These are phyloP conservation scores for Phenganax stokvisi DNA, from an alignment of 92 coral and sea anemone species.

Conservation along the genomic window DNA sequence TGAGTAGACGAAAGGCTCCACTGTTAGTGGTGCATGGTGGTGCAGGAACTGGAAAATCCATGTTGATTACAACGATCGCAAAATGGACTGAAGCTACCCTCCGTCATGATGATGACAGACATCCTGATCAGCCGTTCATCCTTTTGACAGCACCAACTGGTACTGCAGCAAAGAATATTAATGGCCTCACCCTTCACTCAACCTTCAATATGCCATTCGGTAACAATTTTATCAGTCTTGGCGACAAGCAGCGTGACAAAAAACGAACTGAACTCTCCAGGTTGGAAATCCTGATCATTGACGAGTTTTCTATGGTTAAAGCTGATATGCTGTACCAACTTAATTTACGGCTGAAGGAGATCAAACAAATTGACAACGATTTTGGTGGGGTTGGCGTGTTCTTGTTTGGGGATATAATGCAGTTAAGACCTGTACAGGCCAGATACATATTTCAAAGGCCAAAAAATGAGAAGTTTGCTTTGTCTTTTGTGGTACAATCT, in stretches of 20 bases:
- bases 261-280: slow-evolving; percentile 16
- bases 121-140: slow-evolving; percentile 31
- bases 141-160: slow-evolving; percentile 35
- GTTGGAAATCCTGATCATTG: slow-evolving; percentile 14
- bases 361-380: slow-evolving; percentile 5
- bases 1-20: slow-evolving; percentile 22
- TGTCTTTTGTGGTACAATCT: slow-evolving; percentile 30
- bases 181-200: slow-evolving; percentile 26
- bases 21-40: slow-evolving; percentile 30
- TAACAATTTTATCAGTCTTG: slow-evolving; percentile 26
- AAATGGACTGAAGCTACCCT: slow-evolving; percentile 40
- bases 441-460: slow-evolving; percentile 11
- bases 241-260: slow-evolving; percentile 23
- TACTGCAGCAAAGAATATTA: slow-evolving; percentile 34
- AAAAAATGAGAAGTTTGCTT: slow-evolving; percentile 17
- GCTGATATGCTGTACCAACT: slow-evolving; percentile 21
- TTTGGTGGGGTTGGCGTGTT: slow-evolving; percentile 4
- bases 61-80: slow-evolving; percentile 28
- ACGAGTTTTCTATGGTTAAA: slow-evolving; percentile 18
- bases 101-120: slow-evolving; percentile 18
- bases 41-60: slow-evolving; percentile 31
- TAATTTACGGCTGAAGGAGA: slow-evolving; percentile 11
- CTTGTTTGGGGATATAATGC: slow-evolving; percentile 20
- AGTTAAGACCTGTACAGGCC: slow-evolving; percentile 20
- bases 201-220: slow-evolving; percentile 36